Conservation (phyloP, 2,113 vertebrate species). For the Leptocoma aspasia region DNA sequence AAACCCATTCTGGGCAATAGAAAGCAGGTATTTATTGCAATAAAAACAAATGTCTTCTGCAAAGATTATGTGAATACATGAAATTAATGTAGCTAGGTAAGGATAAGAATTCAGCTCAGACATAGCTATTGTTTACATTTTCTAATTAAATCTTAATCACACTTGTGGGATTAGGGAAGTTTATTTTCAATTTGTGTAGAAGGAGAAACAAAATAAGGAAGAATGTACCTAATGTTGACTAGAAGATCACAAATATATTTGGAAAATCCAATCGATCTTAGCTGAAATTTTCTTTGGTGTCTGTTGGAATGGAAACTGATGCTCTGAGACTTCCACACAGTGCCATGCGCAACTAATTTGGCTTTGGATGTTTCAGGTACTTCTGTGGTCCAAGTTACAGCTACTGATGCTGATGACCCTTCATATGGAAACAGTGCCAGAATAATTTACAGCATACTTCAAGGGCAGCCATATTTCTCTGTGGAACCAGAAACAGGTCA, state of each 20-base stretch:
- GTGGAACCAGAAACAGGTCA: conserved; percentile 85
- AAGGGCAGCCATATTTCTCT: conserved; percentile 84
- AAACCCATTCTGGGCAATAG: neutral
- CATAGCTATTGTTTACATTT: neutral
- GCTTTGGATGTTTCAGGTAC: conserved; percentile 76
- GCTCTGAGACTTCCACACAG: conserved; percentile 9
- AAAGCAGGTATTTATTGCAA: neutral
- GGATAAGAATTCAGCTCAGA: neutral
- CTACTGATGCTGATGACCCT: conserved; percentile 80
- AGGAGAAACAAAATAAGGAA: neutral
- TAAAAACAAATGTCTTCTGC: neutral
- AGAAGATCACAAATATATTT: neutral
- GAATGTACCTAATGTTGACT: neutral
- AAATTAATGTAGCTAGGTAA: neutral
- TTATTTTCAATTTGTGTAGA: neutral
- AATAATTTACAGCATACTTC: conserved; percentile 83
- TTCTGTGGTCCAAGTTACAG: conserved; percentile 83
- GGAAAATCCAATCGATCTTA: neutral
- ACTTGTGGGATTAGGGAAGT: neutral
- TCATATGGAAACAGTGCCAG: conserved; percentile 83
- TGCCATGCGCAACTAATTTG: conserved; percentile 51
- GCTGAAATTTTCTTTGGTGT: neutral
- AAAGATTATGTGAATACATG: neutral
- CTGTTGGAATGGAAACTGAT: conserved; percentile 4
- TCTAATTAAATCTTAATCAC: neutral